Base-by-base conservation (phyloP, 1,140 invertebrate genomes). In the Laupala kohalensis region DNA sequence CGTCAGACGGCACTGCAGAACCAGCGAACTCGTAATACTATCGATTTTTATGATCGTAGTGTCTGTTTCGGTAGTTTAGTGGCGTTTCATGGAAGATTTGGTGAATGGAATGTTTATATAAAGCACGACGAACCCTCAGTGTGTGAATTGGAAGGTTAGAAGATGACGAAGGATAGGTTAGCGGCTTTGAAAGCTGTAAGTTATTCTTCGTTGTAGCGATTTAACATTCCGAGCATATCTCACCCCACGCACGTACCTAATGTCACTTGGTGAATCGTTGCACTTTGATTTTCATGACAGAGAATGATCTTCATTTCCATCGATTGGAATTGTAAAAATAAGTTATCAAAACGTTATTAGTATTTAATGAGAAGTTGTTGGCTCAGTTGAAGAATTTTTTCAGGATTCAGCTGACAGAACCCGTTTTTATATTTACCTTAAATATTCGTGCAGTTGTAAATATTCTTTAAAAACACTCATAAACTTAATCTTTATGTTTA, bases 141-240 rank as follows among this genome's bases (percentile, higher is more conserved):
- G 84, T 84, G 86, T 81, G 78, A 81, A 83, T 83, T 82, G 83
- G 82, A 80, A 81, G 80, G 83, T 81, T 82, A 84, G 83, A 90
- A 85, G 84, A 97, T 97, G 95, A 96, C 94, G 83, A 97, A 96
- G 89, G 94, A 97, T 88, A 94, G 94, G 89, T 92, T 97, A 88
- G 92, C 93, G 86, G 94, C 94, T 81, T 87, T 96, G 77, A 92
- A 94, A 87, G 94, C 94, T 88, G 92, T 95, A 87, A 89, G 90
- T 86, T 78, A 53, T 29, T 15, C 29, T 68, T 9, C 37, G 19
- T 13, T 53, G 23, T 37, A n/a, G n/a, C 68, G 25, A 27, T 69
- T 69, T 69, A 23, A 24, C 68, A 23, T 4, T 15, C 27, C 23
- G 26, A 29, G 67, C 67, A 25, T 68, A 68, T 28, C 67, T 27